phyloP scores from a whole-genome alignment of 2,797 vertebrate species.

The Acipenser oxyrinchus region DNA sequence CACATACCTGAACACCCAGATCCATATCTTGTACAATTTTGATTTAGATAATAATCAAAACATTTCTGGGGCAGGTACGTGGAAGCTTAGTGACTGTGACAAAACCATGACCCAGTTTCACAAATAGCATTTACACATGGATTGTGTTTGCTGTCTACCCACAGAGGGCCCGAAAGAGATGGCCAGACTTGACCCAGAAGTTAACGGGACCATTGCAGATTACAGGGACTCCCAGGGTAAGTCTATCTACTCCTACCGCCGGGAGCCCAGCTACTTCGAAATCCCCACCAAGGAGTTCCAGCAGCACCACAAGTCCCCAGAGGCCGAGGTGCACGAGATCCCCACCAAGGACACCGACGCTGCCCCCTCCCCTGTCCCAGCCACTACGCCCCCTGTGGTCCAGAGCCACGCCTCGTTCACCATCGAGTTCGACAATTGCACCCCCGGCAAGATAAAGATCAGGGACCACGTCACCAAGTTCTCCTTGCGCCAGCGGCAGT shows the following conservation, averaged over 20 bases:
- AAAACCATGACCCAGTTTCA: neutral
- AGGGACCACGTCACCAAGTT: conserved; percentile 95
- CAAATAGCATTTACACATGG: neutral
- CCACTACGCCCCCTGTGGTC: conserved; percentile 61
- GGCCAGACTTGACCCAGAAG: conserved; percentile 51
- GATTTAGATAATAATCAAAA: no score
- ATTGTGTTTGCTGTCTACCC: conserved; percentile 5
- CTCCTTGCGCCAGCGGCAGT: conserved; percentile 69
- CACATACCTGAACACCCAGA: no score
- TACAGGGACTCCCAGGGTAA: conserved; percentile 51
- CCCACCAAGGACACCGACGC: conserved; percentile 75
- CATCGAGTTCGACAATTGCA: conserved; percentile 90
- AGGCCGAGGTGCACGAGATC: conserved; percentile 67
- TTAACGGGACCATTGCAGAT: conserved; percentile 48
- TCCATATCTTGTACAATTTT: no score
- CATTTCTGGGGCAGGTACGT: no score
- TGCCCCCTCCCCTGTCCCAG: conserved; percentile 20
- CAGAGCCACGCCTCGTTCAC: conserved; percentile 97
- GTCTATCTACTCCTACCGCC: conserved; percentile 62
- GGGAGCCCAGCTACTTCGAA: conserved; percentile 92
- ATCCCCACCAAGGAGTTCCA: conserved; percentile 90
- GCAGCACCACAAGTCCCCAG: conserved; percentile 49
- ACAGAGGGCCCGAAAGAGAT: conserved; percentile 70
- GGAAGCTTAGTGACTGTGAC: no score
- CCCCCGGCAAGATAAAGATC: conserved; percentile 90